Base-by-base conservation (phyloP, 2,888 invertebrate species). In the Dryobotodes eremita region DNA sequence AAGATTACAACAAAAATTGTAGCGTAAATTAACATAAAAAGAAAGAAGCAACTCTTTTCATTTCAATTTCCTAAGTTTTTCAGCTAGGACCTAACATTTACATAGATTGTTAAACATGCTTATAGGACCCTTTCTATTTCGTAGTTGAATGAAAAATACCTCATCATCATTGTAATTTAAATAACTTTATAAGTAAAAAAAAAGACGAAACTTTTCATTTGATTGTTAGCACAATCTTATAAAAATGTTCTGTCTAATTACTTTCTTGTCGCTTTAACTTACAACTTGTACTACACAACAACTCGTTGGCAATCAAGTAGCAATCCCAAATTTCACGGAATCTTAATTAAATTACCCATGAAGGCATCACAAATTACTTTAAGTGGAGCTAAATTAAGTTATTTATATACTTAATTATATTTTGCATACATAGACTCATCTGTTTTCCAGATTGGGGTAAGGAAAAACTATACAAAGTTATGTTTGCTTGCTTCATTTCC, bases 291-390 rank as follows among this genome's bases (percentile, higher is more conserved):
- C 84, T 80, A 68, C 2, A 68, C 15, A 31, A 46, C 50, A 77
- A 61, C 61, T 62, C 64, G 62, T 65, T 71, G 75, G 73, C 70
- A 77, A 84, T 84, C 75, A 86, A 86, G 84, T 64, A 76, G 71
- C 75, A 74, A 57, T 61, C 61, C 76, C 70, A 79, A 86, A 81
- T 77, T 42, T 84, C 75, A 50, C 26, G 73, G 75, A 75, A 84
- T 86, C 80, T 85, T 78, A 82, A 85, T 77, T 75, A 82, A 75
- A 69, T 82, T 80, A 80, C 66, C 59, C 57, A 68, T 65, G 69
- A 77, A 59, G 80, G 70, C 84, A 80, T 79, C 65, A 79, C 73
- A 84, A 79, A 82, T 79, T 55, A 79, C 48, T 84, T 31, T 73
- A 55, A 79, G 46, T 61, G 42, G 61, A 17, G 42, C 42, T 36